These are phyloP conservation scores for Poeciliopsis turneri DNA, from an alignment of 2,797 vertebrate genomes.

Conservation along the genomic window DNA sequence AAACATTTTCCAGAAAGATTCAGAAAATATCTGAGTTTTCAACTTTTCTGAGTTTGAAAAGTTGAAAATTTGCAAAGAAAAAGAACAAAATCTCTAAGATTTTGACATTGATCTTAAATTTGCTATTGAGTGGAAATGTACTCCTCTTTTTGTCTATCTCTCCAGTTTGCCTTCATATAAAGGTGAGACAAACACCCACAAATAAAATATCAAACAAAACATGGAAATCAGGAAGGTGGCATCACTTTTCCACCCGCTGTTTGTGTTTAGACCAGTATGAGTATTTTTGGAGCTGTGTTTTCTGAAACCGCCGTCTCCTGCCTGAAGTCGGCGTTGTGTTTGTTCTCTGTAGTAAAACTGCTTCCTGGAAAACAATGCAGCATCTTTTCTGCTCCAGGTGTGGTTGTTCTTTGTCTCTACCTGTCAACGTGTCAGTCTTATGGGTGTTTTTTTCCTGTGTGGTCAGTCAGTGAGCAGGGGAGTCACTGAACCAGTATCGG, in stretches of 20 bases:
- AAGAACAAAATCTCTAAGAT: no score
- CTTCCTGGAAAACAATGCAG: slow-evolving; percentile 3
- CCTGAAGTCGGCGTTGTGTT: background rate
- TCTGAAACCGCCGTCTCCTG: background rate
- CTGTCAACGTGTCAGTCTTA: slow-evolving; percentile 32
- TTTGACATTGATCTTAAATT: no score
- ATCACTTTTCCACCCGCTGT: no score
- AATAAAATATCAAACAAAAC: background rate
- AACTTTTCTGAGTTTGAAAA: no score
- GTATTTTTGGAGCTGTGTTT: background rate
- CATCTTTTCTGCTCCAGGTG: background rate
- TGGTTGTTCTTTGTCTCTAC: slow-evolving; percentile 20
- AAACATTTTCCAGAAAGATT: no score
- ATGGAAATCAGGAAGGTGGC: no score
- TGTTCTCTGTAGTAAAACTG: background rate
- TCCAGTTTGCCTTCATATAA: no score
- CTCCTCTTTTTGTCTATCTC: no score
- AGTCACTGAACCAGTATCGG: slow-evolving; percentile 36
- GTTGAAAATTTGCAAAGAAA: no score
- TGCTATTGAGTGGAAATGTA: no score
- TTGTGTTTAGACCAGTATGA: background rate
- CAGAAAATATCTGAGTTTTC: no score
- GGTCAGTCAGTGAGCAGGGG: slow-evolving; percentile 27
- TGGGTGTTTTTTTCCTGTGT: slow-evolving; percentile 12
- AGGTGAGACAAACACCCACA: no score